A percentile compares a stretch with the other conserved stretches of the same genome.
Conservation (phyloP, 2,113 vertebrate genomes). For the Lophius piscatorius region DNA sequence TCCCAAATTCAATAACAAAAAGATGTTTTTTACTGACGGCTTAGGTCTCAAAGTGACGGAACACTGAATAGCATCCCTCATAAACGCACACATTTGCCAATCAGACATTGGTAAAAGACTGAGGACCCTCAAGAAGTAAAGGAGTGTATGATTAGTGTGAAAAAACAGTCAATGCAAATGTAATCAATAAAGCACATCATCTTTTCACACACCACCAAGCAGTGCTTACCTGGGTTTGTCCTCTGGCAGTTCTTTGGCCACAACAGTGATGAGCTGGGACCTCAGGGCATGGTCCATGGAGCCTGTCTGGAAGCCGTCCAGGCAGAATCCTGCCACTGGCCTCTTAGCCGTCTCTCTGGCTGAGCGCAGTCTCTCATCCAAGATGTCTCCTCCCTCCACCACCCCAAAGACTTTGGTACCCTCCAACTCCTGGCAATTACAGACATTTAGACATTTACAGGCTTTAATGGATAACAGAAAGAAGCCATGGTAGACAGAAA, state of each 20-base stretch:
- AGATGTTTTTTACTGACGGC: too few relatives aligned
- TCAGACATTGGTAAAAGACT: too few relatives aligned
- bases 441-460: constrained; percentile 1
- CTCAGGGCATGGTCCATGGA: constrained; percentile 81
- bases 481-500: not conserved
- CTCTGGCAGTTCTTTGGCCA: constrained; percentile 88
- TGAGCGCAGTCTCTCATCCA: constrained; percentile 92
- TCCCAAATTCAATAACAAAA: too few relatives aligned
- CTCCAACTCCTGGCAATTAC: constrained; percentile 83
- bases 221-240: constrained; percentile 90
- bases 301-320: constrained; percentile 89
- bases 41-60: too few relatives aligned
- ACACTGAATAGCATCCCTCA: too few relatives aligned
- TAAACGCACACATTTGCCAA: too few relatives aligned
- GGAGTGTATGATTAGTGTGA: too few relatives aligned
- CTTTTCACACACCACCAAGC: too few relatives aligned
- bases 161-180: too few relatives aligned
- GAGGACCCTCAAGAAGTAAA: too few relatives aligned
- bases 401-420: constrained; percentile 87
- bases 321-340: constrained; percentile 92
- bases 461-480: constrained; percentile 10
- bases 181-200: too few relatives aligned
- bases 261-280: constrained; percentile 84
- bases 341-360: constrained; percentile 93
- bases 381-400: constrained; percentile 91